Conservation (phyloP, 2,797 vertebrate genomes). For the Tadarida brasiliensis region DNA sequence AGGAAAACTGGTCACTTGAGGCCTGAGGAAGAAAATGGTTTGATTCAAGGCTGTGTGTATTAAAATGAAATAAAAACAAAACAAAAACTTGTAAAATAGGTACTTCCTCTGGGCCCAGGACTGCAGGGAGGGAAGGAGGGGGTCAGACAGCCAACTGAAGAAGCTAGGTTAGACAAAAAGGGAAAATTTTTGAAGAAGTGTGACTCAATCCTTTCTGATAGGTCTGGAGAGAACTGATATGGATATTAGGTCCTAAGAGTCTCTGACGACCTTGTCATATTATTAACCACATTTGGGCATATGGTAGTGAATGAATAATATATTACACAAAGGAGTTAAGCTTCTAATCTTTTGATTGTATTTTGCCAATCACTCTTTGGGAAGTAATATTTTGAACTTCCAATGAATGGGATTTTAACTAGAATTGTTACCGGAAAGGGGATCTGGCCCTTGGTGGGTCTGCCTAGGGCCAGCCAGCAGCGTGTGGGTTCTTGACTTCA, state of each 20-base stretch:
- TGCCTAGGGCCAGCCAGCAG: no score
- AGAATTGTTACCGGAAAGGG: no score
- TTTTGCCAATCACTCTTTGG: conserved; percentile 15
- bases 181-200: not conserved
- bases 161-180: not conserved
- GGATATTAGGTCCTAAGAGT: not conserved
- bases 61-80: conserved; percentile 8
- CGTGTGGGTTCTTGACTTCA: no score
- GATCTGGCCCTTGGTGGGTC: no score
- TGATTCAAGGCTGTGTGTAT: not conserved
- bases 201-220: not conserved
- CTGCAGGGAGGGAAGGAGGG: not conserved
- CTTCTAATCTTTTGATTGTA: conserved; percentile 5
- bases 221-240: not conserved
- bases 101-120: not conserved
- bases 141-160: not conserved
- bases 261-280: not conserved
- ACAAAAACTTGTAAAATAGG: conserved; percentile 20
- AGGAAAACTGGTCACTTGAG: not conserved
- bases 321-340: not conserved
- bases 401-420: not conserved
- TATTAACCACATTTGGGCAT: conserved; percentile 9
- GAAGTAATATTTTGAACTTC: conserved; percentile 31
- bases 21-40: conserved; percentile 37
- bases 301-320: not conserved